Evolutionary conservation across 2,113 vertebrate genomes (phyloP).

Genomic region (Macquaria australasica): DNA sequence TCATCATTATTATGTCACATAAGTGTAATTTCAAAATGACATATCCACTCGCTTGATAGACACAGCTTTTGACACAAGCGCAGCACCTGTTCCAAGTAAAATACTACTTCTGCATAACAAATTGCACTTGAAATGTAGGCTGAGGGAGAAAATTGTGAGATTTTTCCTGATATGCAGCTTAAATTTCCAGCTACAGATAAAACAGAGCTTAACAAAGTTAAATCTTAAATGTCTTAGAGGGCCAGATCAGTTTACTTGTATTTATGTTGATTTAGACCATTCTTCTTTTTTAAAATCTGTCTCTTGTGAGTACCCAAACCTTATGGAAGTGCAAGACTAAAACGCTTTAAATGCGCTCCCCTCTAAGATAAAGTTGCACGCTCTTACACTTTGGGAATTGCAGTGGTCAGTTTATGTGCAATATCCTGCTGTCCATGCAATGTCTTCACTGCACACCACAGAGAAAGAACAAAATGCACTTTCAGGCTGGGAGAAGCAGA

Average conservation of each 20-base stretch:
- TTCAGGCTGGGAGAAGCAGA: neutral
- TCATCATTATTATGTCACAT: neutral
- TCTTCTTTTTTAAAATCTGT: neutral
- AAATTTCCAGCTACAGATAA: no score
- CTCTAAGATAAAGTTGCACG: neutral
- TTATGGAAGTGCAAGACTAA: neutral
- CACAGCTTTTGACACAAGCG: neutral
- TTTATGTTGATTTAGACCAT: neutral
- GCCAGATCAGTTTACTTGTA: neutral
- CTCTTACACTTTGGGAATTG: neutral
- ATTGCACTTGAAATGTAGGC: neutral
- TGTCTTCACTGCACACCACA: neutral
- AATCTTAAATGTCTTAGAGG: neutral
- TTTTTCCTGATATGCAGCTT: neutral
- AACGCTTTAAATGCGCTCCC: neutral
- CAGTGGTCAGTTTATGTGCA: neutral
- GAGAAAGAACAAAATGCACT: conserved; percentile 12
- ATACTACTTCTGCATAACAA: neutral
- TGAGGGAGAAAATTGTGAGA: neutral
- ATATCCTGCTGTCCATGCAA: neutral
- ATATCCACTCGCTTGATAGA: neutral
- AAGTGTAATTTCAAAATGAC: neutral
- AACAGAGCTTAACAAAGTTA: no score
- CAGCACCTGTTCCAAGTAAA: neutral
- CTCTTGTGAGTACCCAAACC: neutral